A percentile compares a stretch with the other conserved stretches of the same genome.
Evolutionary conservation across 2,888 invertebrate species (phyloP).

Genomic region (Lithophane semibrunnea): DNA sequence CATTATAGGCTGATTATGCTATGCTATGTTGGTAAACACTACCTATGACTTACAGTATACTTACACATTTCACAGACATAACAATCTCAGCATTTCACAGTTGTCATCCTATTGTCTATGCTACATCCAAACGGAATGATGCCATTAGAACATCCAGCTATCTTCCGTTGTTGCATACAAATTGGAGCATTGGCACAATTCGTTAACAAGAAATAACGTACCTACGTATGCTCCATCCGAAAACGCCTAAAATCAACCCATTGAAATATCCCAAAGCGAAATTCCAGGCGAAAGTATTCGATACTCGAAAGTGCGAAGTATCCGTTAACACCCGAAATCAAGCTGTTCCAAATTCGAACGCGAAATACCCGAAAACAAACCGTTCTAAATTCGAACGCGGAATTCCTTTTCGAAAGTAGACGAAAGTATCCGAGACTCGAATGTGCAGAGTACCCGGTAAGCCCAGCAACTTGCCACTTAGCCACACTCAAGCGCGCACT

Average conservation of each 20-base stretch:
- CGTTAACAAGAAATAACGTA: background rate
- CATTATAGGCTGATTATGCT: background rate
- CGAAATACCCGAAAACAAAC: conserved; percentile 54
- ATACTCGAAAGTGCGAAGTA: conserved; percentile 30
- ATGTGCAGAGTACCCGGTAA: conserved; percentile 56
- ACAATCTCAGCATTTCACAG: conserved; percentile 17
- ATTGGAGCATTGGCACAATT: conserved; percentile 24
- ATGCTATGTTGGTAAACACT: too few species aligned
- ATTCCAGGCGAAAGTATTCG: conserved; percentile 23
- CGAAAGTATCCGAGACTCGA: conserved; percentile 59
- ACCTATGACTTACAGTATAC: background rate
- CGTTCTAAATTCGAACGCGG: conserved; percentile 25
- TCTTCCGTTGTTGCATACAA: conserved; percentile 42
- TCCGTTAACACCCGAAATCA: conserved; percentile 44
- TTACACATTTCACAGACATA: background rate
- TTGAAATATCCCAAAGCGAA: conserved; percentile 24
- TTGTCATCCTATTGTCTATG: conserved; percentile 24
- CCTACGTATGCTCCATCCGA: background rate
- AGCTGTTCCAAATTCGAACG: conserved; percentile 28
- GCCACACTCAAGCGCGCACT: conserved; percentile 69
- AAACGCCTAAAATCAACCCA: background rate
- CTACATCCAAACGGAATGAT: conserved; percentile 35
- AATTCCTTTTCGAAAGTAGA: conserved; percentile 55
- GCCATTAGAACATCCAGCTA: conserved; percentile 30
- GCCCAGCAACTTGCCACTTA: conserved; percentile 79